Conservation (phyloP, 2,797 vertebrate species). For the Mus minutoides region DNA sequence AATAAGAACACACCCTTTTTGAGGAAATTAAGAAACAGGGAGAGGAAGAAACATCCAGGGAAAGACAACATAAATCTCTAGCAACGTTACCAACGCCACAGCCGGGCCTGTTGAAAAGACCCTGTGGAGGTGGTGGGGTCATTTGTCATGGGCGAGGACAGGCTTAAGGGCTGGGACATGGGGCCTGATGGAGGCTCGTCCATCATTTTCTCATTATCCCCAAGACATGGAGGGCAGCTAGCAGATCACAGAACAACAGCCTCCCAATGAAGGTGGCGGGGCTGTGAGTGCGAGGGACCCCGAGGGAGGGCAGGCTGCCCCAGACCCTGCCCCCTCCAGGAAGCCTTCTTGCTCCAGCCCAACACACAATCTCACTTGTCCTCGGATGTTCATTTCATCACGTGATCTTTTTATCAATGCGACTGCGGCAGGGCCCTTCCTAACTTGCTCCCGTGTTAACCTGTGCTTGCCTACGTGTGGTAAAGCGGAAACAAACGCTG, state of each 20-base stretch:
- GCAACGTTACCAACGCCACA: background rate
- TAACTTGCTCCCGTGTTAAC: rapidly evolving
- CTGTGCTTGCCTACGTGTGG: background rate
- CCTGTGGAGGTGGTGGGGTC: background rate
- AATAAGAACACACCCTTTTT: background rate
- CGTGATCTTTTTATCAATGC: background rate
- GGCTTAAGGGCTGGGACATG: background rate
- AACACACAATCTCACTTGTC: background rate
- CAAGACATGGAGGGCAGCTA: rapidly evolving
- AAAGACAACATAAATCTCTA: background rate
- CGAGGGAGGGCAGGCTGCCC: background rate
- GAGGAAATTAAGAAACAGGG: background rate
- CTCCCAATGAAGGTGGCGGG: background rate
- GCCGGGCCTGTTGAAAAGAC: background rate
- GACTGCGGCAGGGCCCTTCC: rapidly evolving
- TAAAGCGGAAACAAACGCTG: rapidly evolving
- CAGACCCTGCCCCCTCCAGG: conserved; percentile 41
- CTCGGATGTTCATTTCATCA: background rate
- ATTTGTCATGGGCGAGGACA: background rate
- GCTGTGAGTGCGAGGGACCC: background rate
- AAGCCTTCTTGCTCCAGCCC: conserved; percentile 10
- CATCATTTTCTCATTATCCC: conserved; percentile 20
- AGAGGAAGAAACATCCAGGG: background rate
- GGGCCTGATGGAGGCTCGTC: background rate
- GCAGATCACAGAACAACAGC: rapidly evolving